Conservation (phyloP, 2,888 invertebrate genomes). For the Miltochrista miniata region DNA sequence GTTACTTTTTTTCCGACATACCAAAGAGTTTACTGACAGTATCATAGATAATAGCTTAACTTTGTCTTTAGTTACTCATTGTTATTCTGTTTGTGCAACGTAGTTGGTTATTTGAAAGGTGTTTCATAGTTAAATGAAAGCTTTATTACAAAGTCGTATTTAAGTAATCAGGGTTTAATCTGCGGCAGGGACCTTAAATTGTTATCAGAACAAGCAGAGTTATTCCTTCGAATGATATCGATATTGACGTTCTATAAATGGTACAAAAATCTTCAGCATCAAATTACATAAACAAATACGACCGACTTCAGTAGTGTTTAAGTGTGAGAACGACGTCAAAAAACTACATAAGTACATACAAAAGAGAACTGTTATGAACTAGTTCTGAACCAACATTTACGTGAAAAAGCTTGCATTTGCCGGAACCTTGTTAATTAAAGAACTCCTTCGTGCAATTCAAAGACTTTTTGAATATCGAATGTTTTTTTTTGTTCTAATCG, state of each 20-base stretch:
- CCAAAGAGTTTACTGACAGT: slow-evolving; percentile 2
- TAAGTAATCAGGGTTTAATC: no score
- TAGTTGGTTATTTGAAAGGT: neutral
- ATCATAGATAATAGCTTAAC: neutral
- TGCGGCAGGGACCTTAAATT: no score
- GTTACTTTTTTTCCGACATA: slow-evolving; percentile 6
- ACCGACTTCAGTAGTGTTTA: neutral
- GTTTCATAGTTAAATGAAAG: no score
- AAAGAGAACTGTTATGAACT: slow-evolving; percentile 12
- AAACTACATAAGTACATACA: slow-evolving; percentile 8
- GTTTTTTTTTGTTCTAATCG: neutral
- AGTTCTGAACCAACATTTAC: slow-evolving; percentile 18
- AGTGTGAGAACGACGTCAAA: slow-evolving; percentile 28
- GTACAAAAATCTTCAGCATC: slow-evolving; percentile 4
- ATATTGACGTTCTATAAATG: neutral
- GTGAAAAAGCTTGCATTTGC: slow-evolving; percentile 5
- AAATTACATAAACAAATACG: slow-evolving; percentile 27
- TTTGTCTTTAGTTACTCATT: neutral
- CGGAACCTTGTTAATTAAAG: slow-evolving; percentile 11
- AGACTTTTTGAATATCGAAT: slow-evolving; percentile 9
- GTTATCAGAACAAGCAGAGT: no score
- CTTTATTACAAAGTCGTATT: no score
- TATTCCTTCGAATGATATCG: neutral
- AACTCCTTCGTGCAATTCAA: slow-evolving; percentile 5
- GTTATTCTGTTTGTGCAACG: neutral